phyloP scores from a whole-genome alignment of 2,797 vertebrate species.

The Uromys caudimaculatus region DNA sequence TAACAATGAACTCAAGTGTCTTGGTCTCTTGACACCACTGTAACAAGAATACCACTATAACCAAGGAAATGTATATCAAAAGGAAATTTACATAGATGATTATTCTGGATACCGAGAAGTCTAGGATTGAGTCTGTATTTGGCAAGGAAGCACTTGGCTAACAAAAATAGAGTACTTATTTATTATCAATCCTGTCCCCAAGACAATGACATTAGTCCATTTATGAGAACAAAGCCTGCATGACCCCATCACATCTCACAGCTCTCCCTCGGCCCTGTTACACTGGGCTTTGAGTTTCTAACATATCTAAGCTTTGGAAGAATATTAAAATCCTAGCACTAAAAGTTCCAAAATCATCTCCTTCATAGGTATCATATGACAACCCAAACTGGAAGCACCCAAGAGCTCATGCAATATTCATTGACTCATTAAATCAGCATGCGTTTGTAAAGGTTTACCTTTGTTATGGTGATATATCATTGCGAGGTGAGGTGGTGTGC shows the following conservation, averaged over 20 bases:
- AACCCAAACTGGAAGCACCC: constrained; percentile 69
- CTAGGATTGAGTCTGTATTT: background rate
- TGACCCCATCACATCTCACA: too few species aligned
- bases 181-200: background rate
- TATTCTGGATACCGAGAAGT: background rate
- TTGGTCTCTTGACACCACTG: background rate
- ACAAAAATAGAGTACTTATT: background rate
- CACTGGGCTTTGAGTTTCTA: background rate
- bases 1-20: constrained; percentile 2
- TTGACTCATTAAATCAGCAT: constrained; percentile 67
- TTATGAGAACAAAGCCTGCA: background rate
- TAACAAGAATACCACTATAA: background rate
- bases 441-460: constrained; percentile 49
- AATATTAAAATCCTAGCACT: background rate
- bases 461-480: background rate
- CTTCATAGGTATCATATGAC: constrained; percentile 11
- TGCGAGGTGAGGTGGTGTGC: background rate
- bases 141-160: background rate
- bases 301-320: background rate
- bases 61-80: background rate
- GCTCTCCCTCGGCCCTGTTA: background rate
- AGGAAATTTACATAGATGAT: background rate
- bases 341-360: background rate
- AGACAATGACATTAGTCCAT: background rate
- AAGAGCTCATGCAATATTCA: constrained; percentile 68